These are phyloP conservation scores for Calameuta pallipes DNA, from an alignment of 2,888 invertebrate genomes.

Conservation along the genomic window DNA sequence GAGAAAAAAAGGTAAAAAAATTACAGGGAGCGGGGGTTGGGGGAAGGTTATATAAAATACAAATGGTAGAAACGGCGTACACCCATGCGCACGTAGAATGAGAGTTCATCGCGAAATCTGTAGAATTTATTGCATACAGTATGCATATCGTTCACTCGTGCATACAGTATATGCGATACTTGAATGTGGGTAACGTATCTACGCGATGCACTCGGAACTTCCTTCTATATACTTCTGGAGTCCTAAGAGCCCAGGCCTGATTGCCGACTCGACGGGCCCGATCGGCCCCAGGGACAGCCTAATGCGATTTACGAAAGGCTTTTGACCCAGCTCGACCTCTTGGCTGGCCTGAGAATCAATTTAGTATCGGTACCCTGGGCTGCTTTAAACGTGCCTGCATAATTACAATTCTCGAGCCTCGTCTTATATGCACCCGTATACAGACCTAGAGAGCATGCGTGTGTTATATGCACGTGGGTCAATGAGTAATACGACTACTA, in stretches of 20 bases:
- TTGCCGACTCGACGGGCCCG: conserved; percentile 45
- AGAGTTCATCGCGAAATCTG: neutral
- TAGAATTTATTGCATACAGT: neutral
- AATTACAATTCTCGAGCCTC: conserved; percentile 19
- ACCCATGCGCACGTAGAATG: neutral
- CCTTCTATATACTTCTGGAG: neutral
- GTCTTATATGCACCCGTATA: neutral
- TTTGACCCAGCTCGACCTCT: conserved; percentile 53
- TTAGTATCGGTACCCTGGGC: conserved; percentile 32
- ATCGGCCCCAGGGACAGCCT: conserved; percentile 37
- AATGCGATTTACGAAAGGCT: conserved; percentile 60
- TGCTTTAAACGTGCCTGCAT: conserved; percentile 15
- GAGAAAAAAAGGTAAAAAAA: neutral
- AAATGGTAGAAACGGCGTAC: neutral
- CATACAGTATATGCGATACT: neutral
- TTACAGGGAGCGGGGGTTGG: conserved; percentile 20
- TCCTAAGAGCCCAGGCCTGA: conserved; percentile 42
- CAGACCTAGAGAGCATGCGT: neutral
- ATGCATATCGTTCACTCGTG: neutral
- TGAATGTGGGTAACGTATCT: neutral
- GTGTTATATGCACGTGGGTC: neutral
- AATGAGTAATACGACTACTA: neutral
- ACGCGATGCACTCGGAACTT: neutral
- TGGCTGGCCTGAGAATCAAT: conserved; percentile 57
- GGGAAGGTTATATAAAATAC: conserved; percentile 9